A percentile compares a stretch with the other conserved stretches of the same genome.
Conservation (phyloP, 2,888 invertebrate species). For the Brachyptera risi region DNA sequence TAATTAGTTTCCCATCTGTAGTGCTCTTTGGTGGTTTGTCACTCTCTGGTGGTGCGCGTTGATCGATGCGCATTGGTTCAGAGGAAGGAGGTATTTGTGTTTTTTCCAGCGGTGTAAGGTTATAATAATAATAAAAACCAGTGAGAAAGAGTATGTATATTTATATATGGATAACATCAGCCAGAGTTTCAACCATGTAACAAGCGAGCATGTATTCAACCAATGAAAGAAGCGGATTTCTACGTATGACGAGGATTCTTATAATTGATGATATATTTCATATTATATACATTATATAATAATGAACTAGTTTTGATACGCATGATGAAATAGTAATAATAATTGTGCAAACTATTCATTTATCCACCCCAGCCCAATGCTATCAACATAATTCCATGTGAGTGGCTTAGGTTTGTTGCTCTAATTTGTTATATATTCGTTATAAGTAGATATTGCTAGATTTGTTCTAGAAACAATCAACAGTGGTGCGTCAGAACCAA, state of each 20-base stretch:
- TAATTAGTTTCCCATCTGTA: constrained; percentile 23
- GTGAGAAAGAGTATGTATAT: constrained; percentile 16
- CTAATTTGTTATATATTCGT: constrained; percentile 12
- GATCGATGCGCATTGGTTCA: no score
- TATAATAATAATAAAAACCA: constrained; percentile 21
- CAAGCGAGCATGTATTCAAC: constrained; percentile 19
- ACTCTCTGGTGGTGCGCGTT: constrained; percentile 24
- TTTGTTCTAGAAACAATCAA: neutral
- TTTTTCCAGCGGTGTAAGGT: constrained; percentile 14
- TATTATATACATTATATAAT: neutral
- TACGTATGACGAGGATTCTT: constrained; percentile 16
- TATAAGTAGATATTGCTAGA: no score
- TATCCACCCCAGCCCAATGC: neutral
- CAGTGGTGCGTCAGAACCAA: constrained; percentile 12
- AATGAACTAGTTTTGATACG: neutral
- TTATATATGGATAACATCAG: constrained; percentile 2
- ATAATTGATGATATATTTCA: neutral
- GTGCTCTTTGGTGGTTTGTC: neutral
- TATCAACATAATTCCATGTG: neutral
- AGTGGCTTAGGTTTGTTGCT: neutral
- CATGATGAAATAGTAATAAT: constrained; percentile 6
- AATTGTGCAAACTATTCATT: constrained; percentile 12
- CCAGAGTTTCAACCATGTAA: constrained; percentile 11
- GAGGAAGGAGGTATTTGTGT: constrained; percentile 3
- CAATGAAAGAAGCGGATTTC: constrained; percentile 7